Conservation (phyloP, 1,140 invertebrate species). For the Drosophila truncata region DNA sequence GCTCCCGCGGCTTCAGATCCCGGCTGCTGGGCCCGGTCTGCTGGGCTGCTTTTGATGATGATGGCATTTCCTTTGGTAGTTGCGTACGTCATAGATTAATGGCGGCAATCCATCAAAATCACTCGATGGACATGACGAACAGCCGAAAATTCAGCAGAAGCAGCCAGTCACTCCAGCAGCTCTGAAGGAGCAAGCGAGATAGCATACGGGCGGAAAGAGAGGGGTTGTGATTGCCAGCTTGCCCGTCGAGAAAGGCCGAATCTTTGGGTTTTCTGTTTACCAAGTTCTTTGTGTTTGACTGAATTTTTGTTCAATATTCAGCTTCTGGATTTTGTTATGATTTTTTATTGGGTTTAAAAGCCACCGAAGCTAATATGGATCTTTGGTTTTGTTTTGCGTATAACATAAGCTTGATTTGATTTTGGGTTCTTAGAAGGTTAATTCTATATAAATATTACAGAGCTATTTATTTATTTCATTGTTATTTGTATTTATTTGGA, state of each 20-base stretch:
- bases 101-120: slow-evolving; percentile 85
- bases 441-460: background rate
- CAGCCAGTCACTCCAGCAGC: slow-evolving; percentile 43
- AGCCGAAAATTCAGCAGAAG: slow-evolving; percentile 77
- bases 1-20: slow-evolving; percentile 37
- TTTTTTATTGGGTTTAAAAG: slow-evolving; percentile 5
- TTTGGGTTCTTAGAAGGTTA: background rate
- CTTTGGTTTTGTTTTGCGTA: background rate
- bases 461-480: no score
- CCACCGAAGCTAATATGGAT: slow-evolving; percentile 15
- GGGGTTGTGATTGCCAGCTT: slow-evolving; percentile 10
- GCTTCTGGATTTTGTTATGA: slow-evolving; percentile 27
- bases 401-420: background rate
- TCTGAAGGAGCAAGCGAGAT: slow-evolving; percentile 6
- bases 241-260: slow-evolving; percentile 25
- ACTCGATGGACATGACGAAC: slow-evolving; percentile 85
- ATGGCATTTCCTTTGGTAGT: slow-evolving; percentile 85
- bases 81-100: slow-evolving; percentile 86
- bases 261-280: slow-evolving; percentile 36
- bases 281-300: slow-evolving; percentile 16
- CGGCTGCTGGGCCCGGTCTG: slow-evolving; percentile 48
- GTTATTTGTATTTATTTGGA: no score
- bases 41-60: slow-evolving; percentile 82
- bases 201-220: background rate
- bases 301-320: slow-evolving; percentile 13